Base-by-base conservation (phyloP, 2,797 vertebrate genomes). In the Valencia hispanica region DNA sequence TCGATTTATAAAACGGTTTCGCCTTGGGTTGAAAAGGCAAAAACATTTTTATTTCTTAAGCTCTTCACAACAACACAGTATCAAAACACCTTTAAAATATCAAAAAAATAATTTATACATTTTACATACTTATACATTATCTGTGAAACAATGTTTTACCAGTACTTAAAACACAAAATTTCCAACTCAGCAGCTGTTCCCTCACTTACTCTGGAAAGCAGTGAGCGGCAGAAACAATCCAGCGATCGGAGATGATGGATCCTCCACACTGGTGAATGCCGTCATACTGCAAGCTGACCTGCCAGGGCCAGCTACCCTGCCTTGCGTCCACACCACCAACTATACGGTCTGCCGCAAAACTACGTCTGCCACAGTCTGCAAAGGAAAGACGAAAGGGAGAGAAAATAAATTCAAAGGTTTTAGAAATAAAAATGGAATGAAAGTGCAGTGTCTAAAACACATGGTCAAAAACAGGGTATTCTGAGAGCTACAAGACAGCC, bases 191-290 rank as follows among this genome's bases (percentile, higher is more conserved):
- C 6, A 45, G 2, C 63, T 53, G 50, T 30, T 66, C 18, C 27
- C 22, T 71, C 32, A 79, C 89, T 94, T 85, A 98, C 97, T 97
- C 96, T 0, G 96, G 96, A 83, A 98, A 97, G 91, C 97, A 98
- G 91, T 98, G 97, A 18, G 97, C 97, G 0, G 97, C 97, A 0
- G 96, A 97, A 82, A 98, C 79, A 55, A 98, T 95, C 97, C 97
- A 98, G 81, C 96, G 96, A 80, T 96, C 93, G 0, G 97, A 97
- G 77, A 98, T 96, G 87, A 98, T 93, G 73, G 97, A 96, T 50
- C 97, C 97, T 12, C 97, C 97, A n/a, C 97, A 98, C 77, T 97
- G 96, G 85, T 98, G 97, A 5, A 96, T 90, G 1, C 96, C 96
- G 0, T 97, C 96, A 0, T 98, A 97, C 79, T 96, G 96, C 80